Base-by-base conservation (phyloP, 2,888 invertebrate genomes). In the Machimus rusticus region DNA sequence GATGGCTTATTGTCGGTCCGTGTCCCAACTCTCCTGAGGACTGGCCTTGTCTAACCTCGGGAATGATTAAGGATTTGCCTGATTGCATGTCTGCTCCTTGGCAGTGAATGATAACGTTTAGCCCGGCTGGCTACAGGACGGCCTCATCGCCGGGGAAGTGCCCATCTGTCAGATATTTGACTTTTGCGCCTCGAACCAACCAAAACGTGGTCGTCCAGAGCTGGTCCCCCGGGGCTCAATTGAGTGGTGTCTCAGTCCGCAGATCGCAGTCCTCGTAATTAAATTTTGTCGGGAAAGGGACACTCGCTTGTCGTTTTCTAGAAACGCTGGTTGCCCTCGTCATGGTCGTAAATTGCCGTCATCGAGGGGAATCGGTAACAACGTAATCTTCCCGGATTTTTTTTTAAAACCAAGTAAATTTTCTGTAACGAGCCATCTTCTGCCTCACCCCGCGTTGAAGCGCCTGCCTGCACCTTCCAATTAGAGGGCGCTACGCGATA, bases 41-140 rank as follows among this genome's bases (percentile, higher is more conserved):
- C 81, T 43, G 81, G 81, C 55, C 66, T 55, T 51, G 57, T 57
- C 34, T 82, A 82, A 82, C 82, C 82, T 82, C 82, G n/a, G 57
- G 57, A 82, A 82, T 82, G 82, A 82, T 82, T 82, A 82, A 82
- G 57, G 82, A 82, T 82, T 66, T 55, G 57, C 82, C 57, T 66
- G 82, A 82, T 82, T 66, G 57, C 57, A 37, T 82, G 82, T 82
- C 82, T 82, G 37, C 57, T 57, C 37, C 82, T 82, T 82, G 82
- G 82, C 82, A 82, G 82, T 82, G 82, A 82, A 57, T 57, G 82
- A 82, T 82, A 82, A 57, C 37, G 82, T 39, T 82, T 66, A 57
- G 31, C 51, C 66, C 12, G 66, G 76, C 19, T n/a, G 34, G 37
- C 14, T 57, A 31, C 19, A 37, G 66, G 31, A 82, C 57, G 37